Conservation (phyloP, 2,797 vertebrate species). For the Aselliscus stoliczkanus region DNA sequence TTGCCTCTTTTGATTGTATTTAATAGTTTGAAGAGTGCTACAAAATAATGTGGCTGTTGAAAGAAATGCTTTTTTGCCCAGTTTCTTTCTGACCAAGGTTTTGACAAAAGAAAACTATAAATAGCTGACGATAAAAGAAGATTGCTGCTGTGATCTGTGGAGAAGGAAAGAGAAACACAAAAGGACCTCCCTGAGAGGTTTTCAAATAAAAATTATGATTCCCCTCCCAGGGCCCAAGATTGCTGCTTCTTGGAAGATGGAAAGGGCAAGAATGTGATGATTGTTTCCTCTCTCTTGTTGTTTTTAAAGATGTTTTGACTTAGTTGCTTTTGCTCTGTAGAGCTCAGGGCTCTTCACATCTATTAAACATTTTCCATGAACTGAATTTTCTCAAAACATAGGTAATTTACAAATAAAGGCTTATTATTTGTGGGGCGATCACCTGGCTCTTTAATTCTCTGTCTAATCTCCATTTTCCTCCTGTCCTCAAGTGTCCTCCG, state of each 20-base stretch:
- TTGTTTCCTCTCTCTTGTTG: conserved; percentile 28
- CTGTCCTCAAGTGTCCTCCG: not conserved
- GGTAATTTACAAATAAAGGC: conserved; percentile 35
- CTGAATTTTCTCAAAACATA: conserved; percentile 39
- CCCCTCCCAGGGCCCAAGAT: conserved; percentile 32
- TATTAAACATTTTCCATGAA: conserved; percentile 50
- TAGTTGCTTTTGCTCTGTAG: conserved; percentile 32
- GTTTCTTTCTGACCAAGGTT: conserved; percentile 65
- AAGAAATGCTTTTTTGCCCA: conserved; percentile 67
- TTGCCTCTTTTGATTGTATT: conserved; percentile 43
- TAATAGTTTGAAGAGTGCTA: conserved; percentile 65
- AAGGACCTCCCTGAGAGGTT: conserved; percentile 60
- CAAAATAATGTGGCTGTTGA: conserved; percentile 66
- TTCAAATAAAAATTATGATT: conserved; percentile 70
- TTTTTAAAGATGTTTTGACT: conserved; percentile 58
- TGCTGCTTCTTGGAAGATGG: conserved; percentile 45
- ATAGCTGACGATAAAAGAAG: conserved; percentile 73
- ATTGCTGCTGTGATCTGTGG: conserved; percentile 68
- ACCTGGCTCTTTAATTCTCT: not conserved
- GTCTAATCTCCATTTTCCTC: not conserved
- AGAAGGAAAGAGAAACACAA: conserved; percentile 70
- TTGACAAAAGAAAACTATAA: conserved; percentile 76
- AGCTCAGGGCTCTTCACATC: conserved; percentile 32
- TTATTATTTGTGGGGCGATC: conserved; percentile 29
- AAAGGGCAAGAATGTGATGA: not conserved